Evolutionary conservation across 2,888 invertebrate genomes (phyloP), one percentile per base, ranked within the genome.

Genomic region (Pollenia labialis): DNA sequence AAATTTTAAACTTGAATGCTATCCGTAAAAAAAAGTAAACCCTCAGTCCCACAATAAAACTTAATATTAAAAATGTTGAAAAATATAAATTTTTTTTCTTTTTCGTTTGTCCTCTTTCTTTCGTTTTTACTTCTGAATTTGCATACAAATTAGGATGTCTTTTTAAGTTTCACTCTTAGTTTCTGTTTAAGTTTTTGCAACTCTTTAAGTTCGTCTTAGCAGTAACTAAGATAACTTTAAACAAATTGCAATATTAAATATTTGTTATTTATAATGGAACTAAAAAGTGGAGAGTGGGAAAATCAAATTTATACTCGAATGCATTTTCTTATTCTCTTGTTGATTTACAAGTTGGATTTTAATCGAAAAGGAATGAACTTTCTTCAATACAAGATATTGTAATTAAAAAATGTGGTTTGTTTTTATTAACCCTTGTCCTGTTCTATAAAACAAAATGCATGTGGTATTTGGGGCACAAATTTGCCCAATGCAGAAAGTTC

Each of bases 91-190:
- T 23, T 32, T 32, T 32, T 32, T 3, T 32, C 3, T 32, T 48
- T 46, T 23, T 48, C 12, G 23, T 46, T 14, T 48, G 18, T 66
- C 11, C 23, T 23, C 23, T 66, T 50, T n/a, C 4, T 16, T n/a
- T 42, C 42, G 4, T 16, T 14, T 32, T n/a, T 48, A 14, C 11
- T 64, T 48, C 10, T 50, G 32, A 68, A 68, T 68, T 68, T 68
- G 50, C 48, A 68, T 68, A 68, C 50, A 68, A 68, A 68, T 50
- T 32, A 68, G 48, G 1, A 50, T 68, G 66, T 68, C 18, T 23
- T 23, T 23, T 48, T 50, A 48, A 68, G 66, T 68, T 68, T 50
- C 32, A 50, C 32, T 32, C 50, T 6, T 6, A 68, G 48, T 50
- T 48, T 68, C 8, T n/a, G 16, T 42, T 50, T 23, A 14, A 68